Evolutionary conservation across 2,113 vertebrate genomes (phyloP).

Genomic region (Hippoglossus stenolepis): DNA sequence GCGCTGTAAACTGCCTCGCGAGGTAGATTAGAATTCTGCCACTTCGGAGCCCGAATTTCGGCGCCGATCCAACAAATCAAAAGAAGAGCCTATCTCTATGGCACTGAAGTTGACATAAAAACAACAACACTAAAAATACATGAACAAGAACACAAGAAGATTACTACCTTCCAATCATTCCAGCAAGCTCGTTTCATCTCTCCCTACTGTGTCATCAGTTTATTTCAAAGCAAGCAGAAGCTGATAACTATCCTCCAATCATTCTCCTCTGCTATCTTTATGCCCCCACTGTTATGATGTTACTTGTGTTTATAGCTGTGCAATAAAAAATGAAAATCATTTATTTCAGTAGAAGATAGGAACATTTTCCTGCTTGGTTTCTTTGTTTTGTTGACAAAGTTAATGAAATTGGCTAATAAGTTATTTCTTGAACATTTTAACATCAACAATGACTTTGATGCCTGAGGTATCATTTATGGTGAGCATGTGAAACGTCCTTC

Average conservation of each 20-base stretch:
- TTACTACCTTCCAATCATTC: slow-evolving; percentile 63
- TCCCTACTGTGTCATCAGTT: slow-evolving; percentile 63
- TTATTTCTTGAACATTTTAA: slow-evolving; percentile 25
- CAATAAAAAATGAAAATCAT: slow-evolving; percentile 32
- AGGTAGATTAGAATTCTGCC: slow-evolving; percentile 30
- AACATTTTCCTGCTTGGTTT: slow-evolving; percentile 7
- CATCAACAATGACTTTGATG: slow-evolving; percentile 31
- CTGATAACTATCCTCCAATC: slow-evolving; percentile 62
- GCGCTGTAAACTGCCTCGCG: slow-evolving; percentile 29
- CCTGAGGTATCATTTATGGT: slow-evolving; percentile 6
- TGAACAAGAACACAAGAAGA: slow-evolving; percentile 46
- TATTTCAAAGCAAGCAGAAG: slow-evolving; percentile 60
- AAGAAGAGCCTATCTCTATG: slow-evolving; percentile 41
- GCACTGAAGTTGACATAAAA: slow-evolving; percentile 63
- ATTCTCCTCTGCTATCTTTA: slow-evolving; percentile 44
- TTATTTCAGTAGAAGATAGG: slow-evolving; percentile 22
- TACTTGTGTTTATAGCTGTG: slow-evolving; percentile 27
- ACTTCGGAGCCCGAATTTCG: slow-evolving; percentile 13
- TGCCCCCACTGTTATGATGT: slow-evolving; percentile 37
- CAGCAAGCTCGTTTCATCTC: slow-evolving; percentile 55
- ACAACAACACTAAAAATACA: slow-evolving; percentile 66
- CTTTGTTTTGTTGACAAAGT: slow-evolving; percentile 15
- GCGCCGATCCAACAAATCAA: slow-evolving; percentile 50
- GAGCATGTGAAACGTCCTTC: slow-evolving; percentile 24
- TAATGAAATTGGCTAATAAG: slow-evolving; percentile 23